Evolutionary conservation across 2,888 invertebrate genomes (phyloP).

Genomic region (Geophilus truncorum): DNA sequence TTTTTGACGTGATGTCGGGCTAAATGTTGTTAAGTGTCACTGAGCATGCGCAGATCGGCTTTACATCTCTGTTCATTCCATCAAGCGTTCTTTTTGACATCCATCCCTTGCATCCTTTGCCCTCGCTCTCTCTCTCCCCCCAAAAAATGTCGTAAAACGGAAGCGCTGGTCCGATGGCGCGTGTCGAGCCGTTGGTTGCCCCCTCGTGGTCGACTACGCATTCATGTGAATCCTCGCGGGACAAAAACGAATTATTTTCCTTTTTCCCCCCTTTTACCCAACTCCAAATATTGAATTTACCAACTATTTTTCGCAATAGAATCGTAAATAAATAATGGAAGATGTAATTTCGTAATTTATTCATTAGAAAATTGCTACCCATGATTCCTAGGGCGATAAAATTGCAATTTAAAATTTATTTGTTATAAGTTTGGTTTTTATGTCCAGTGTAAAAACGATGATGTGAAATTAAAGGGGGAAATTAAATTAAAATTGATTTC

Average conservation of each 20-base stretch:
- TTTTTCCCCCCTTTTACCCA: background rate
- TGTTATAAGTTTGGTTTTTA: too few species aligned
- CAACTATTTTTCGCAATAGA: too few species aligned
- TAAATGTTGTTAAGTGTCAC: background rate
- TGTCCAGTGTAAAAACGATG: too few species aligned
- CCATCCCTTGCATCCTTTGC: too few species aligned
- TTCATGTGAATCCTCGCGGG: background rate
- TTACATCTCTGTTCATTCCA: background rate
- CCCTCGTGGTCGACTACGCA: background rate
- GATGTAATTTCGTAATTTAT: too few species aligned
- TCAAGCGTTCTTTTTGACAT: background rate
- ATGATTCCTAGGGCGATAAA: too few species aligned
- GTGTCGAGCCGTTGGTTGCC: background rate
- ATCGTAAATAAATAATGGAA: too few species aligned
- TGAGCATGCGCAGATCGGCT: background rate
- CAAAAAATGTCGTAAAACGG: background rate
- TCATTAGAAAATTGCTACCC: too few species aligned
- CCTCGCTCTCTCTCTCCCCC: background rate
- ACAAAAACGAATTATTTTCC: background rate
- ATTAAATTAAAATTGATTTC: too few species aligned
- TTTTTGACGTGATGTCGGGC: background rate
- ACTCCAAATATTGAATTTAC: background rate
- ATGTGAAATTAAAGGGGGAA: too few species aligned
- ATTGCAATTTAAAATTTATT: too few species aligned
- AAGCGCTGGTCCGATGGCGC: background rate